Base-by-base conservation (phyloP, 2,888 invertebrate genomes). In the Arenicola marina region DNA sequence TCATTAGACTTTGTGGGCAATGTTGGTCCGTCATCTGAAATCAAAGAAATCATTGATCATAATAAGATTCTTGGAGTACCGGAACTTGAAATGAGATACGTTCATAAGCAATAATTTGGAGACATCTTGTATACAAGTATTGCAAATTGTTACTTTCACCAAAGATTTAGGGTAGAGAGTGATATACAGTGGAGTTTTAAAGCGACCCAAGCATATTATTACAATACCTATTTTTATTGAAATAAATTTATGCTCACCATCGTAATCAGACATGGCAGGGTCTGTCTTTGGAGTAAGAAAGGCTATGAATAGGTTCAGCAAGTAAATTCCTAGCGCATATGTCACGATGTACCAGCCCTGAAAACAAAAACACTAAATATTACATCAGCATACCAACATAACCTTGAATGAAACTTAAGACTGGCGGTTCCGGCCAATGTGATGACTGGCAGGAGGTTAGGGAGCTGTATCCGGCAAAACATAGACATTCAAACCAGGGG, bases 291-390 rank as follows among this genome's bases (percentile, higher is more conserved):
- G 99, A 79, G 99, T 96, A 74, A 99, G 89, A 88, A 99, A 99
- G 86, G 97, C 96, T 87, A 99, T 96, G 87, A 99, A 97, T 84
- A 99, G 88, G 87, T 99, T 99, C 84, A 99, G 89, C 84, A 99
- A 94, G 86, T 98, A 99, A 82, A 99, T 99, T 76, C 98, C 98
- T 84, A 99, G 87, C 33, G 96, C 99, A 86, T 99, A 99, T 74
- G 97, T 96, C 66, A 99, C 91, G 78, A 99, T 99, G 84, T 99
- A 99, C 96, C 98, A 99, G 74, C 99, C 99, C 93, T 99, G 86
- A 70, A 89, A 87, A 24, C 11, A 29, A 44, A 53, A 32, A 11
- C 7, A 48, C 7, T 21, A 18, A 11, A 18, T 38, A 38, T 38
- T 38, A 38, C 11, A 38, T n/a, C n/a, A n/a, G n/a, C n/a, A n/a